Percentiles rank a stretch among this genome's conserved stretches.
These are phyloP conservation scores for Caenorhabditis sp. DNA, from an alignment of 2,888 invertebrate genomes.

Conservation along the genomic window DNA sequence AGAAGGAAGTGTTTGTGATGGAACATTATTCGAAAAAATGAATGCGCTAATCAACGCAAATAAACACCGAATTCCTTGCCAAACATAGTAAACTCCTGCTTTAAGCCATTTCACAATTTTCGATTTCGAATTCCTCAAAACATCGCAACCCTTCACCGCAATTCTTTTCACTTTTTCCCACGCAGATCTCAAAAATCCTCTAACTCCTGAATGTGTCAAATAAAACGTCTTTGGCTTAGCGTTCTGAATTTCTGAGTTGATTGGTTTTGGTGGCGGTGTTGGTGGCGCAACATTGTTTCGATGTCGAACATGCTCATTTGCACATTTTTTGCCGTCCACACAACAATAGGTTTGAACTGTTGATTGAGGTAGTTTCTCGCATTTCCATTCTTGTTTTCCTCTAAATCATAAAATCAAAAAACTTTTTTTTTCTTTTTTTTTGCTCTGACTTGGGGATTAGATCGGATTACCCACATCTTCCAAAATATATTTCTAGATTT, in stretches of 20 bases:
- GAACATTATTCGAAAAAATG: slow-evolving; percentile 31
- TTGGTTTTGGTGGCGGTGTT: slow-evolving; percentile 1
- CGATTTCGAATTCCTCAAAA: slow-evolving; percentile 7
- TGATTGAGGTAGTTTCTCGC: slow-evolving; percentile 26
- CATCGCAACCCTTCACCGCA: slow-evolving; percentile 16
- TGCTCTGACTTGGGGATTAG: no score
- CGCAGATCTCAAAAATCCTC: slow-evolving; percentile 23
- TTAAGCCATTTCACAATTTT: slow-evolving; percentile 20
- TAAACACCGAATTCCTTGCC: slow-evolving; percentile 7
- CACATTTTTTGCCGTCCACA: slow-evolving; percentile 41
- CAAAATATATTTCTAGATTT: no score
- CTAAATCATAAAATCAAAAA: slow-evolving; percentile 28
- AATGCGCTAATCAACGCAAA: slow-evolving; percentile 27
- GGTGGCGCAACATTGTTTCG: slow-evolving; percentile 7
- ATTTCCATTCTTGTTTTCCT: slow-evolving; percentile 55
- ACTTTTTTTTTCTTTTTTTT: background rate
- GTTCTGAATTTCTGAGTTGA: slow-evolving; percentile 8
- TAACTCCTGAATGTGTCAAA: slow-evolving; percentile 24
- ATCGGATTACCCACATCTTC: no score
- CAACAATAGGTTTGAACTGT: slow-evolving; percentile 37
- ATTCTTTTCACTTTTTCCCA: slow-evolving; percentile 16
- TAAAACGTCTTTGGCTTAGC: slow-evolving; percentile 32
- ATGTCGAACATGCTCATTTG: slow-evolving; percentile 22
- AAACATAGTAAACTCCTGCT: background rate
- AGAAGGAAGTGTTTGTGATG: slow-evolving; percentile 44